phyloP scores from a whole-genome alignment of 2,888 invertebrate genomes.

The Dicyrtoma fusca region DNA sequence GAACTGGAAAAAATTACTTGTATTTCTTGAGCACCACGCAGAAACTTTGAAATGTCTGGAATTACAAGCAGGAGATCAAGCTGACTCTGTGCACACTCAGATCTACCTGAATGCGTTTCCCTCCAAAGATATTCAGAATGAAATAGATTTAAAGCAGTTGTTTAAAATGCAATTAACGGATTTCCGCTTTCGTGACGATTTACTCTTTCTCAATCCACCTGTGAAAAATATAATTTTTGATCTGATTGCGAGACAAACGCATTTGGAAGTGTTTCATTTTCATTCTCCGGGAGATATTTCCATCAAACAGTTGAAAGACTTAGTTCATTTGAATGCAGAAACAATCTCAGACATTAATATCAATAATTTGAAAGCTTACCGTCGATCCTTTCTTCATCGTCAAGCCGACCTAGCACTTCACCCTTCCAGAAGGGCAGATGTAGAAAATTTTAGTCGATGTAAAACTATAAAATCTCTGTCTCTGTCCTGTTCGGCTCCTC shows the following conservation, averaged over 20 bases:
- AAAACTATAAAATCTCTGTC: slow-evolving; percentile 42
- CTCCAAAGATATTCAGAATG: slow-evolving; percentile 2
- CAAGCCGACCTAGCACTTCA: neutral
- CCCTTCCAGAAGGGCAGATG: slow-evolving; percentile 22
- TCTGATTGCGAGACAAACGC: slow-evolving; percentile 39
- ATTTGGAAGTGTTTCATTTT: slow-evolving; percentile 48
- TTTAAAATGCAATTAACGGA: slow-evolving; percentile 39
- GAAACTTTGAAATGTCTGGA: slow-evolving; percentile 44
- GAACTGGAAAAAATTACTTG: slow-evolving; percentile 42
- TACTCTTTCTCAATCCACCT: slow-evolving; percentile 45
- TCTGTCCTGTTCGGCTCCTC: slow-evolving; percentile 38
- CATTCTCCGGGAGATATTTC: slow-evolving; percentile 50
- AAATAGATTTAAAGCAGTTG: slow-evolving; percentile 22
- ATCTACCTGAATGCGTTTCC: slow-evolving; percentile 35
- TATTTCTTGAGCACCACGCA: slow-evolving; percentile 46
- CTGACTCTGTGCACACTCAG: slow-evolving; percentile 46
- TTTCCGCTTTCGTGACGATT: slow-evolving; percentile 52
- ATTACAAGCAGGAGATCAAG: slow-evolving; percentile 51
- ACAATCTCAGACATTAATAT: slow-evolving; percentile 45
- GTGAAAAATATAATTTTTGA: slow-evolving; percentile 42
- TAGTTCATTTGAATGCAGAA: slow-evolving; percentile 40
- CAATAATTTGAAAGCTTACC: slow-evolving; percentile 38
- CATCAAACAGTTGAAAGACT: slow-evolving; percentile 28
- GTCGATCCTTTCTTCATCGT: neutral
- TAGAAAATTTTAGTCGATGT: slow-evolving; percentile 46